Evolutionary conservation across 2,797 vertebrate genomes (phyloP), one percentile per base, ranked within the genome.

Genomic region (Chaetodon trifasciatus): DNA sequence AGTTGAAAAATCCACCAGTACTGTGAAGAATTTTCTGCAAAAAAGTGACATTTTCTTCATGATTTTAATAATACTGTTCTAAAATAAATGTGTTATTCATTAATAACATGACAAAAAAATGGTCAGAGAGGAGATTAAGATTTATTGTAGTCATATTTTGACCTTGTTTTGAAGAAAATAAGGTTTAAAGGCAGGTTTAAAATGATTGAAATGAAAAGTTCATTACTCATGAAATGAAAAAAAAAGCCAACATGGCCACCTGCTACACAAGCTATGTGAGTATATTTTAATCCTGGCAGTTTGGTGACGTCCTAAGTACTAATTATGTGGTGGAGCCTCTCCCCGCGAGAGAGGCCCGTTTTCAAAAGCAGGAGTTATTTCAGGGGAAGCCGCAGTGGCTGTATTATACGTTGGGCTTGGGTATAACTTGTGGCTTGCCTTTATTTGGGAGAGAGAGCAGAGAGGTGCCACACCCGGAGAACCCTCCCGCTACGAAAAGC

Each of bases 291-390:
- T 69, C 50, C 62, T 21, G 16, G 67, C 90, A 76, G 70, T 86
- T 84, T 40, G 74, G 83, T 50, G 85, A 82, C 58, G 16, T 86
- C 80, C 84, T 79, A 93, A 88, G 87, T 86, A 81, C 86, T 91
- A 86, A 94, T 95, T 95, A 94, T 95, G 94, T 93, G 93, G 92
- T 86, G 81, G 72, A 82, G 93, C 94, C 87, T 88, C 91, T 91
- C 92, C 93, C 89, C 50, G 16, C 61, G 52, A 73, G 74, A 76
- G 65, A 82, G 56, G 69, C 81, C 60, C 82, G 35, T 15, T 77
- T 77, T 91, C 66, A 70, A 61, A 85, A 70, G 88, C 86, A 57
- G 40, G 46, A 91, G 91, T 95, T 95, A 96, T 96, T 96, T 96
- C 87, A 90, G 91, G 87, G 86, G 65, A 93, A 96, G 93, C 95